A percentile compares a stretch with the other conserved stretches of the same genome.
phyloP scores from a whole-genome alignment of 2,113 vertebrate species.

The Myrmecobius fasciatus region DNA sequence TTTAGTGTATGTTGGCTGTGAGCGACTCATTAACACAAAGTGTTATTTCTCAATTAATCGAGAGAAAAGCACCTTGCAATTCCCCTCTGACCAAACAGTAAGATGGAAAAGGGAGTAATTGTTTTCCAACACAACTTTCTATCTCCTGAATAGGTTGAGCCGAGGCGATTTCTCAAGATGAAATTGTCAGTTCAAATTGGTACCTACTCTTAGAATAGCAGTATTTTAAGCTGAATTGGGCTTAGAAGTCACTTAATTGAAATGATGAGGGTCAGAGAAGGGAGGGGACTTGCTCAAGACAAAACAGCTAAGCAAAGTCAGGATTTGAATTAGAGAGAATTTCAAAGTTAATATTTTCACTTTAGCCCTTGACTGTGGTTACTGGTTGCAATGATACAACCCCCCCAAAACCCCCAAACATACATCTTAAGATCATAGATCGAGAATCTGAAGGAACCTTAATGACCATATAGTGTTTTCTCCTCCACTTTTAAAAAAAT shows the following conservation, averaged over 20 bases:
- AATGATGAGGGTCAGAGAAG: background rate
- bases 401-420: too few relatives aligned
- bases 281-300: background rate
- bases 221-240: background rate
- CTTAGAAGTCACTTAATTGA: background rate
- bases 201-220: background rate
- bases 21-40: conserved; percentile 55
- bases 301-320: background rate
- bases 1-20: conserved; percentile 38
- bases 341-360: background rate
- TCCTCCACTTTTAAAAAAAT: background rate
- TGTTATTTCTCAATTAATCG: conserved; percentile 50
- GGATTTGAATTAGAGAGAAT: background rate
- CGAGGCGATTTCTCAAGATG: background rate
- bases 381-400: background rate
- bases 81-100: conserved; percentile 1
- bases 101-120: background rate
- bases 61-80: background rate
- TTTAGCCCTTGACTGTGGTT: background rate
- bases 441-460: background rate
- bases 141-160: background rate
- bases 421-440: background rate
- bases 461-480: background rate
- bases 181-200: background rate
- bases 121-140: background rate